Conservation (phyloP, 37 sponge, comb jelly and placozoan species). For the Beroe forskalii region DNA sequence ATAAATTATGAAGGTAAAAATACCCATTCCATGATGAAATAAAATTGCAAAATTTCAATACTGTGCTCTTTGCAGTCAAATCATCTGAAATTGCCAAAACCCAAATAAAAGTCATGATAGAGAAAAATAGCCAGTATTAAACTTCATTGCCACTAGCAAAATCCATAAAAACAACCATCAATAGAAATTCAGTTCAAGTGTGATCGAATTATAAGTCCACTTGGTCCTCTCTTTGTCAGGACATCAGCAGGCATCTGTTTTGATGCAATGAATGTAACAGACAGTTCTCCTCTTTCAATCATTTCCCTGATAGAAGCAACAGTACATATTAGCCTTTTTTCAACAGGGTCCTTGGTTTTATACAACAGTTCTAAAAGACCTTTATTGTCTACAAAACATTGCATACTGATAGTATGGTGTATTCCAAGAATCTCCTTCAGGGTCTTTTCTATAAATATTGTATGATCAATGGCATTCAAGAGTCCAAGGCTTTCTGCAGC, state of each 20-base stretch:
- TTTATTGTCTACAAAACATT: neutral
- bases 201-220: neutral
- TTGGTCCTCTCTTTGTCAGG: neutral
- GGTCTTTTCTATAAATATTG: neutral
- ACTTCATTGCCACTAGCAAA: too few species aligned
- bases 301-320: neutral
- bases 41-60: too few species aligned
- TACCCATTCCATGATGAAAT: too few species aligned
- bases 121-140: too few species aligned
- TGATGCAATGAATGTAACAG: neutral
- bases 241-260: neutral
- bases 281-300: neutral
- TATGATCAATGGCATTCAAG: neutral
- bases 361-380: neutral
- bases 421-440: neutral
- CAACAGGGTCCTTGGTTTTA: neutral
- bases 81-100: too few species aligned
- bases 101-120: too few species aligned
- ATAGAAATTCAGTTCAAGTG: too few species aligned
- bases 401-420: too few species aligned
- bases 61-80: too few species aligned
- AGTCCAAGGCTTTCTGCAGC: neutral
- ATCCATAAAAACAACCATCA: too few species aligned
- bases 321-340: neutral
- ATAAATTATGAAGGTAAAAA: too few species aligned